These are phyloP conservation scores for Xenops minutus DNA, from an alignment of 2,797 vertebrate genomes.

Conservation along the genomic window DNA sequence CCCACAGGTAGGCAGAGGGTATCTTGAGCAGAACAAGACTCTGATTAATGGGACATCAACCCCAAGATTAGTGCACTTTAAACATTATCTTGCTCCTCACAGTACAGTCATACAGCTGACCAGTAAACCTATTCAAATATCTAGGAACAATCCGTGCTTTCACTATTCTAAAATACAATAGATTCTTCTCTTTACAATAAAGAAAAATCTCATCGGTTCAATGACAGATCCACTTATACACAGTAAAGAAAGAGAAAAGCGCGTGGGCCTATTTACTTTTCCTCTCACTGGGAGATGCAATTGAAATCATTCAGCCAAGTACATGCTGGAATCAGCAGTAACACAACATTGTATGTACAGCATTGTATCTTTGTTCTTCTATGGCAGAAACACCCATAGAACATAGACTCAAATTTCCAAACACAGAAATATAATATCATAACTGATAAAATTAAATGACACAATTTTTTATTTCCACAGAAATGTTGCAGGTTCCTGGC, in stretches of 20 bases:
- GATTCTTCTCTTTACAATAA: not conserved
- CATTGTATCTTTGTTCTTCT: not conserved
- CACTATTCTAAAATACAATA: not conserved
- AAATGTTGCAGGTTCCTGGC: not conserved
- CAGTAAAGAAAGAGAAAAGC: not conserved
- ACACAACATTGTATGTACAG: not conserved
- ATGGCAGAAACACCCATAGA: not conserved
- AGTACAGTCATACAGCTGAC: not conserved
- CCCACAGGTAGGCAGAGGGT: not conserved
- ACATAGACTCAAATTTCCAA: not conserved
- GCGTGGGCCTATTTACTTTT: not conserved
- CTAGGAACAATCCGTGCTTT: not conserved
- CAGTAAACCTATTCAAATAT: not conserved
- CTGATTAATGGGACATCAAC: not conserved
- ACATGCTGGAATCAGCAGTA: not conserved
- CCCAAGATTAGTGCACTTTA: not conserved
- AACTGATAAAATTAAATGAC: not conserved
- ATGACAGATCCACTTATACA: not conserved
- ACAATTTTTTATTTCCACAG: not conserved
- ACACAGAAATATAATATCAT: not conserved
- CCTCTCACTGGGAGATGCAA: not conserved
- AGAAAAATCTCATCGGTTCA: not conserved
- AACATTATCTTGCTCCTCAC: not conserved
- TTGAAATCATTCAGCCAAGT: not conserved
- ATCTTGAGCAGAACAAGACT: not conserved